phyloP scores from a whole-genome alignment of 2,113 vertebrate species.

The Heteronetta atricapilla region DNA sequence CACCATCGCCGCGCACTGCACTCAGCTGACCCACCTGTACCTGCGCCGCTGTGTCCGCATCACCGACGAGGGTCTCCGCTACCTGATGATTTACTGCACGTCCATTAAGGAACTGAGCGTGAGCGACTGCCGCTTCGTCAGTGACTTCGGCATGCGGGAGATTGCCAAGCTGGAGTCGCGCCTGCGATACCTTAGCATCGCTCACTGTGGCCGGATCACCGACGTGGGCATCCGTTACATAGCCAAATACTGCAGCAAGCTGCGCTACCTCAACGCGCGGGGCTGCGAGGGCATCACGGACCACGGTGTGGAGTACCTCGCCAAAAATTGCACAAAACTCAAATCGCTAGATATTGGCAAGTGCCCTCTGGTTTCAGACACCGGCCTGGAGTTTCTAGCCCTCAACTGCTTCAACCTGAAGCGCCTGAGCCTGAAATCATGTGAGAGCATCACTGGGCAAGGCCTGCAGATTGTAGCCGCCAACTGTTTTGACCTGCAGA shows the following conservation, averaged over 20 bases:
- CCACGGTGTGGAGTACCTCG: slow-evolving; percentile 93
- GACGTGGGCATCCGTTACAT: slow-evolving; percentile 96
- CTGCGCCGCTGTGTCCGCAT: slow-evolving; percentile 93
- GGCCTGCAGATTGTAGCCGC: slow-evolving; percentile 92
- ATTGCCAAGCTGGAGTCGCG: slow-evolving; percentile 94
- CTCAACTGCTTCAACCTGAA: slow-evolving; percentile 93
- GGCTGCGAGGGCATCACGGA: slow-evolving; percentile 98
- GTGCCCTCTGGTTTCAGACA: slow-evolving; percentile 93
- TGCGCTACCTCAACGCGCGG: slow-evolving; percentile 96
- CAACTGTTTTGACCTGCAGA: slow-evolving; percentile 96
- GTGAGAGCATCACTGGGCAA: slow-evolving; percentile 91
- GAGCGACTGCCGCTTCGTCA: slow-evolving; percentile 94
- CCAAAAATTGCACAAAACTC: slow-evolving; percentile 94
- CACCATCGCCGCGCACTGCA: slow-evolving; percentile 96
- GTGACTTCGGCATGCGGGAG: slow-evolving; percentile 94
- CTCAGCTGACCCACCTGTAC: slow-evolving; percentile 95
- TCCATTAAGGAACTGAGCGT: slow-evolving; percentile 92
- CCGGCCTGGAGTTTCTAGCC: slow-evolving; percentile 91
- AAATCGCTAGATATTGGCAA: slow-evolving; percentile 96
- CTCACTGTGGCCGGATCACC: slow-evolving; percentile 95
- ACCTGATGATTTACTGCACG: slow-evolving; percentile 92
- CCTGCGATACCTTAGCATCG: slow-evolving; percentile 94
- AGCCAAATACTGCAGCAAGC: slow-evolving; percentile 94
- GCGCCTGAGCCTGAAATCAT: slow-evolving; percentile 92
- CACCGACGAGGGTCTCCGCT: slow-evolving; percentile 93